Conservation (phyloP, 2,888 invertebrate genomes). For the Yponomeuta malinellus region DNA sequence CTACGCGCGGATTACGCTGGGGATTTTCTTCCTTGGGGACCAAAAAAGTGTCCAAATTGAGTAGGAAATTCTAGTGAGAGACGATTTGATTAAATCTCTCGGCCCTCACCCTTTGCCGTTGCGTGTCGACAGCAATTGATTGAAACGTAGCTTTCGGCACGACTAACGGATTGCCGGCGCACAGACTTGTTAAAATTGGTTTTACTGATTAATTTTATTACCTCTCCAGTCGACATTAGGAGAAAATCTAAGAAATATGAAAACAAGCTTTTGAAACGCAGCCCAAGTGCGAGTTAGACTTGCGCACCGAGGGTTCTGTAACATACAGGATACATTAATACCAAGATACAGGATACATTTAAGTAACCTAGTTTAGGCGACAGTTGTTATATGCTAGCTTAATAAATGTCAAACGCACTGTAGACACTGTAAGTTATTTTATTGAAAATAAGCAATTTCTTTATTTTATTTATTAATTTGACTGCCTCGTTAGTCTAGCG, state of each 20-base stretch:
- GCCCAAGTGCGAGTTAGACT: no score
- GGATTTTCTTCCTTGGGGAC: constrained; percentile 45
- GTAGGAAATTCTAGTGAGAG: constrained; percentile 52
- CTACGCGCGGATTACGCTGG: constrained; percentile 45
- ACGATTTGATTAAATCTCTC: constrained; percentile 63
- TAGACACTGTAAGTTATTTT: no score
- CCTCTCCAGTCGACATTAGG: neutral
- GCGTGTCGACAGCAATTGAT: constrained; percentile 71
- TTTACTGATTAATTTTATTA: neutral
- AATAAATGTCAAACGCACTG: no score
- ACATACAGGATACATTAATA: no score
- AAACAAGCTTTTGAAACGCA: neutral
- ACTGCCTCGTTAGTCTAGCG: no score
- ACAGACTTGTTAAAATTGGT: neutral
- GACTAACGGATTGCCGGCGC: neutral
- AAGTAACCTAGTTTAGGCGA: no score
- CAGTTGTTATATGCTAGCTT: no score
- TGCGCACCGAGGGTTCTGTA: no score
- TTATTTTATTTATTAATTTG: no score
- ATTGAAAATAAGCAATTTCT: no score
- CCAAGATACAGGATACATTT: no score
- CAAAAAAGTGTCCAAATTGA: constrained; percentile 57
- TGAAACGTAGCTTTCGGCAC: constrained; percentile 36
- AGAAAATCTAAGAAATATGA: neutral
- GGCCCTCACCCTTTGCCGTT: constrained; percentile 46